Evolutionary conservation across 1,140 invertebrate species (phyloP), one percentile per base, ranked within the genome.

Genomic region (Melipona quadrifasciata): DNA sequence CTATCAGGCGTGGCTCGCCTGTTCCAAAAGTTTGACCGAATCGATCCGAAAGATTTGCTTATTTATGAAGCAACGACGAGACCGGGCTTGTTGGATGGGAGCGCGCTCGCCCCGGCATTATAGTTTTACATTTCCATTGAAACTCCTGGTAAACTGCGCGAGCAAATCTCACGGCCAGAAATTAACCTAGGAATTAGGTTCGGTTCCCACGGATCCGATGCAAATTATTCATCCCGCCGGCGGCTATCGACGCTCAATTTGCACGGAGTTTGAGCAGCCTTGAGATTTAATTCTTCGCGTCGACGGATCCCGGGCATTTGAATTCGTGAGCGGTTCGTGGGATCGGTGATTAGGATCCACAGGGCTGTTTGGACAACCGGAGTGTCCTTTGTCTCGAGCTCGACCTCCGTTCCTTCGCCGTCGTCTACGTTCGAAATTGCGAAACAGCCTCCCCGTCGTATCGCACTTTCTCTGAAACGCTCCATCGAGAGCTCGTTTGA

Each of bases 191-290:
- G 81, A 78, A 86, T 89, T 89, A 88, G 84, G 77, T 89, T 81
- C 53, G 24, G 80, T 68, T 80, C 67, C 72, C 82, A 72, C 72
- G 84, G 77, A 89, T 83, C 70, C 67, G 77, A 86, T 84, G 84
- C 68, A 89, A 89, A 89, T 89, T 89, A 89, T 89, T 89, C 88
- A 84, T 86, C 61, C 67, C 76, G 84, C 87, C 80, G 64, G 73
- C 79, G 80, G 88, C 88, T 72, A 89, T 89, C 87, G 81, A 74
- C 87, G 80, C 85, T 76, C 79, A 84, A 86, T 89, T 89, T 86
- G 77, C 88, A 84, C 87, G n/a, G 72, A 86, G 80, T 81, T 89
- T 80, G 84, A 81, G 87, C 81, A 84, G 77, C 88, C 84, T 75
- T 84, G 87, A 86, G 84, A 88, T 84, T 86, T 75, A 79, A 86